Conservation (phyloP, 2,797 vertebrate species). For the Esox masquinongy region DNA sequence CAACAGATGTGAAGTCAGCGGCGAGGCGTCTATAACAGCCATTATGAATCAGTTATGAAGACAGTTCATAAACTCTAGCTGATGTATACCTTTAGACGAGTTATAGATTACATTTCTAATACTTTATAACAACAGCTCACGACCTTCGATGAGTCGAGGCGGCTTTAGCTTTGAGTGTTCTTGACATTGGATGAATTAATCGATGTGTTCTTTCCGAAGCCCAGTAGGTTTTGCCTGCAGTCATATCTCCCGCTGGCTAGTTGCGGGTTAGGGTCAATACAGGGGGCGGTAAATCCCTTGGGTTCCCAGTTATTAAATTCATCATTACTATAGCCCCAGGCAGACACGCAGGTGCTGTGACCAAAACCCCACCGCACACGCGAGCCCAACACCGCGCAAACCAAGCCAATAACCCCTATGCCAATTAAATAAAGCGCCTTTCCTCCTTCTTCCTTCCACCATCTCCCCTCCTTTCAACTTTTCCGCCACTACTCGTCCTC, state of each 20-base stretch:
- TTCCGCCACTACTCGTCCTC: constrained; percentile 8
- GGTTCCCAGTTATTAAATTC: constrained; percentile 14
- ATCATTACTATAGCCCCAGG: constrained; percentile 10
- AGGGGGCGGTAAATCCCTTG: background rate
- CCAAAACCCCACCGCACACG: constrained; percentile 36
- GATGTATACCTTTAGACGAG: background rate
- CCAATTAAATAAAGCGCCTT: constrained; percentile 86
- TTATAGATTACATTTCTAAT: background rate
- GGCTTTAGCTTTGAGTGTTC: background rate
- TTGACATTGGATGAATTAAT: background rate
- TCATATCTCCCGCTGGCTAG: constrained; percentile 2
- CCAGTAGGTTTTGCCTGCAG: background rate
- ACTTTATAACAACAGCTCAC: background rate
- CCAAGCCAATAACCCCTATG: constrained; percentile 85
- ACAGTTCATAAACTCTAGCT: background rate
- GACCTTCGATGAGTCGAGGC: background rate
- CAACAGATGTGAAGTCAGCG: no score
- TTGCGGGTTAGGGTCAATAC: background rate
- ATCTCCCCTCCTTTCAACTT: constrained; percentile 21
- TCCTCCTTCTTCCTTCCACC: constrained; percentile 10
- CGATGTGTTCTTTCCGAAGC: background rate
- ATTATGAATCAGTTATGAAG: background rate
- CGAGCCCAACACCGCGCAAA: constrained; percentile 60
- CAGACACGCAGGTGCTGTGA: background rate
- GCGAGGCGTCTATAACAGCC: background rate